phyloP scores from a whole-genome alignment of 2,888 invertebrate genomes.

The Tiliacea aurago region DNA sequence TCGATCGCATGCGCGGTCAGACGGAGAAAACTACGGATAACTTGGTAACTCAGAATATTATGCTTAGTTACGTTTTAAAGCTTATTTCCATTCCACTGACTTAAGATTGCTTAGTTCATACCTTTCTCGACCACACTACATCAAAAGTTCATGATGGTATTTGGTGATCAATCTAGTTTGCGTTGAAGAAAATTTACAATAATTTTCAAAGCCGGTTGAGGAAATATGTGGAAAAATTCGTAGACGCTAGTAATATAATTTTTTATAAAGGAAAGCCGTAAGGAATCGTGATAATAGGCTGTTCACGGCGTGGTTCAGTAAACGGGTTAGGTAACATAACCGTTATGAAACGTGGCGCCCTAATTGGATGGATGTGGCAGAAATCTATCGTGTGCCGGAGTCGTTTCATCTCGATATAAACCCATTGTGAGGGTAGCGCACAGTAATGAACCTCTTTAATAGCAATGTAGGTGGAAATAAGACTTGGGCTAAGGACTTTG shows the following conservation, averaged over 20 bases:
- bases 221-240: neutral
- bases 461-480: neutral
- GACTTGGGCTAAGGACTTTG: neutral
- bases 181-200: neutral
- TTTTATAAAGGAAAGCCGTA: neutral
- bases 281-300: constrained; percentile 20
- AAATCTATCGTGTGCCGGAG: constrained; percentile 23
- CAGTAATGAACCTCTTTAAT: neutral
- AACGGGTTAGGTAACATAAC: constrained; percentile 15
- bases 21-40: constrained; percentile 31
- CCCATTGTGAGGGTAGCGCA: neutral
- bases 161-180: too few species aligned
- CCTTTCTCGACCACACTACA: neutral
- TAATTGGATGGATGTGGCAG: constrained; percentile 40
- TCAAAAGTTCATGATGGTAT: neutral
- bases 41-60: constrained; percentile 23
- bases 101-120: constrained; percentile 32
- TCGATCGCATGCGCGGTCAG: constrained; percentile 36
- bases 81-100: constrained; percentile 36
- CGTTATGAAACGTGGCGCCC: neutral
- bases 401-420: constrained; percentile 18
- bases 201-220: neutral
- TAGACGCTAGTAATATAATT: neutral
- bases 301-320: constrained; percentile 7
- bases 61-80: constrained; percentile 17